phyloP scores from a whole-genome alignment of 1,140 invertebrate genomes.

The Drosophila erecta region DNA sequence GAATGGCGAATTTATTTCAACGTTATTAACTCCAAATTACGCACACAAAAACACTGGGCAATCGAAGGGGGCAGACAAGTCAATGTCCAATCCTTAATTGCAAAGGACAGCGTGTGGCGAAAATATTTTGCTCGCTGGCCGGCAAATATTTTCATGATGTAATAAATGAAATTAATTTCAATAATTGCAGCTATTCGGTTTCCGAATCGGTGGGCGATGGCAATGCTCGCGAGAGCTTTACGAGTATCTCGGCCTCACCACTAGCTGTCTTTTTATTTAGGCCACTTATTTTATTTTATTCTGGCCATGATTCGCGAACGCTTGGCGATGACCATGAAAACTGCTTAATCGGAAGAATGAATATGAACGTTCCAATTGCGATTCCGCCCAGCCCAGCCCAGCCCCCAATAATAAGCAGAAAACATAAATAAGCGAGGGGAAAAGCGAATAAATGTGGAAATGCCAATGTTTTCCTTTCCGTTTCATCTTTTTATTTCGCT shows the following conservation, averaged over 20 bases:
- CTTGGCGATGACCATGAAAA: constrained; percentile 79
- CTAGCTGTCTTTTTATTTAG: constrained; percentile 61
- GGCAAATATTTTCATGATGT: constrained; percentile 74
- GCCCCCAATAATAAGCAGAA: constrained; percentile 60
- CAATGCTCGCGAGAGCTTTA: no score
- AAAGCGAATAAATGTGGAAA: constrained; percentile 66
- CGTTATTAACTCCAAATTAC: constrained; percentile 78
- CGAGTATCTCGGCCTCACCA: constrained; percentile 1
- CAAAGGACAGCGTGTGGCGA: constrained; percentile 68
- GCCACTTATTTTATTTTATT: constrained; percentile 79
- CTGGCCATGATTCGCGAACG: constrained; percentile 56
- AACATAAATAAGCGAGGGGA: constrained; percentile 63
- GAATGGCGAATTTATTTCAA: constrained; percentile 65
- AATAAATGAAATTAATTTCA: constrained; percentile 82
- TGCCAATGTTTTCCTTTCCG: constrained; percentile 60
- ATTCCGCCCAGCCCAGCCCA: background rate
- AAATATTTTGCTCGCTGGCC: constrained; percentile 50
- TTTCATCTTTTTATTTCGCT: constrained; percentile 34
- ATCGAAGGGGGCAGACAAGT: constrained; percentile 13
- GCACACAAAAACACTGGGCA: constrained; percentile 13
- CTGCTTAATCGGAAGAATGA: constrained; percentile 81
- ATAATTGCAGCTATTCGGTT: constrained; percentile 72
- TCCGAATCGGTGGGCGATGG: constrained; percentile 25
- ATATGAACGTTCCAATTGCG: constrained; percentile 63
- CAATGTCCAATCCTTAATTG: constrained; percentile 65